A percentile compares a stretch with the other conserved stretches of the same genome.
phyloP scores from a whole-genome alignment of 2,797 vertebrate species.

The Pseudochromis fuscus region DNA sequence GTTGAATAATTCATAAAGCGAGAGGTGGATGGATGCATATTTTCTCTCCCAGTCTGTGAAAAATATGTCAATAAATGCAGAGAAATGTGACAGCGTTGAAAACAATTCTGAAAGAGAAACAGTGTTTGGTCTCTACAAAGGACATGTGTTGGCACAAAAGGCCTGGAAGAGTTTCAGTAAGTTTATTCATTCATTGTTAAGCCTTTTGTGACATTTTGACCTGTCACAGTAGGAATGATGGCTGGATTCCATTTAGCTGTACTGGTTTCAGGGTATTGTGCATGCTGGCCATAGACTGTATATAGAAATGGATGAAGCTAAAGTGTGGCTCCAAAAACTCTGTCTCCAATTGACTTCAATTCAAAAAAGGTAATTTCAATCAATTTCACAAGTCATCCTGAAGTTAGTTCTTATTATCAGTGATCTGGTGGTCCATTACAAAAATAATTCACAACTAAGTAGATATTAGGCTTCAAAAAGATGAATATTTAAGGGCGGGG shows the following conservation, averaged over 20 bases:
- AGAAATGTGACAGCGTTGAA: conserved; percentile 46
- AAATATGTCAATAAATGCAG: conserved; percentile 49
- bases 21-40: conserved; percentile 41
- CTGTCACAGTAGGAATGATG: background rate
- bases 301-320: no score
- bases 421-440: no score
- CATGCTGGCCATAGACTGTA: background rate
- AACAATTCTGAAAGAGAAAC: conserved; percentile 48
- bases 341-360: no score
- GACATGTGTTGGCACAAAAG: background rate
- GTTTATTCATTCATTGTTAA: conserved; percentile 2
- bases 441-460: no score
- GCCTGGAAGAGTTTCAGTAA: conserved; percentile 4
- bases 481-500: no score
- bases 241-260: conserved; percentile 3
- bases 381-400: no score
- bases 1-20: conserved; percentile 76
- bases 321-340: no score
- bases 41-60: conserved; percentile 50
- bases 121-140: background rate
- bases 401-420: no score
- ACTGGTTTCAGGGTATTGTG: background rate
- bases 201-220: background rate
- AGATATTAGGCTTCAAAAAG: no score
- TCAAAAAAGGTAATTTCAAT: no score